Percentiles rank a stretch among this genome's conserved stretches.
Evolutionary conservation across 2,888 invertebrate genomes (phyloP).

Genomic region (Eucera pruinosa): DNA sequence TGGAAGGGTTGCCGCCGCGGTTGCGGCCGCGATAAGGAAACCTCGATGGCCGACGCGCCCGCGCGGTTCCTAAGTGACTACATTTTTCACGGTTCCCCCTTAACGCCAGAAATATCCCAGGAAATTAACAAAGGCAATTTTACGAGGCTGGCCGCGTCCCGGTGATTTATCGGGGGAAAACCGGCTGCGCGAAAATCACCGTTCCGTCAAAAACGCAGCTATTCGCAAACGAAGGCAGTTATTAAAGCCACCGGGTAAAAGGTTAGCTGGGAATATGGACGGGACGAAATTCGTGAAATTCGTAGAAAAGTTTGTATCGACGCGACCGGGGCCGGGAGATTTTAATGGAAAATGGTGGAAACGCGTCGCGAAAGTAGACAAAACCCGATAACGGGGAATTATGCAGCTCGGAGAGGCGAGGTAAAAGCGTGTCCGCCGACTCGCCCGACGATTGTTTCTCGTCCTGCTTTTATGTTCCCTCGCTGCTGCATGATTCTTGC

Average conservation of each 20-base stretch:
- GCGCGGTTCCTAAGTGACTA: conserved; percentile 8
- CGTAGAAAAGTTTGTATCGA: not conserved
- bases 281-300: too few species aligned
- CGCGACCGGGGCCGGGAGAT: not conserved
- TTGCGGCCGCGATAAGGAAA: conserved; percentile 45
- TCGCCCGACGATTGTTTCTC: too few species aligned
- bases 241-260: not conserved
- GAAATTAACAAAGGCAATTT: conserved; percentile 12
- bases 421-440: conserved; percentile 4
- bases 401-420: not conserved
- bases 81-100: conserved; percentile 18
- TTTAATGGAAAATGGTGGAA: conserved; percentile 1
- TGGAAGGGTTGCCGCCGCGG: conserved; percentile 15
- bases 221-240: not conserved
- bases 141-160: too few species aligned
- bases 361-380: not conserved
- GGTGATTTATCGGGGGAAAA: too few species aligned
- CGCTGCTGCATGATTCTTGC: conserved; percentile 13
- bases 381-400: conserved; percentile 8
- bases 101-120: not conserved
- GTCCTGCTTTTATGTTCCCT: too few species aligned
- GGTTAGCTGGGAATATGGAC: too few species aligned
- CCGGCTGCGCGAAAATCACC: not conserved
- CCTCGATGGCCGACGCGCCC: too few species aligned
- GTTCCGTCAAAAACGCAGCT: too few species aligned